Base-by-base conservation (phyloP, 2,113 vertebrate genomes). In the Phaethornis superciliosus region DNA sequence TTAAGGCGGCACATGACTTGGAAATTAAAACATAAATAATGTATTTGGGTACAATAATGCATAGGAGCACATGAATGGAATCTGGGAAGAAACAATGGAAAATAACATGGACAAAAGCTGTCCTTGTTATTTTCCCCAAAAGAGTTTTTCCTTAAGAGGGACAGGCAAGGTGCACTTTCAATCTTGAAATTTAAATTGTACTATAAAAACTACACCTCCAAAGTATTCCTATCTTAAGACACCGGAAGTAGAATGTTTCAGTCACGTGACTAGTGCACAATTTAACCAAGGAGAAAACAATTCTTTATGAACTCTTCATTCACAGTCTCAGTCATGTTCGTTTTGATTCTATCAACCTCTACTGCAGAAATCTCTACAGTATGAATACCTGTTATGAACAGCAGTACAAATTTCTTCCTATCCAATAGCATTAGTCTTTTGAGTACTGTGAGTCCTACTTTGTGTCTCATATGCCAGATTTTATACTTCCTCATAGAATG, bases 311-410 rank as follows among this genome's bases (percentile, higher is more conserved):
- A 70, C 35, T 77, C 12, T 56, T 18, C 4, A 6, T 59, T 86
- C 28, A 62, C 7, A 62, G 13, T 55, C 24, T 68, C 37, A 33
- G 28, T 4, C 28, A 56, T 24, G 2, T 44, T 70, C 47, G 46
- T 49, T 74, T 62, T 65, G 22, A 81, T 51, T 77, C 24, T 15
- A n/a, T 30, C 30, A 82, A n/a, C 2, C 35, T 76, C 67, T 56
- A 56, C 8, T 33, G 11, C 11, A 49, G 17, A 77, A 88, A 55
- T 33, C 4, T 67, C 32, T 60, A 16, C 12, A 30, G 14, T 30
- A 37, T 26, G 13, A 71, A 18, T 7, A 5, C 1, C 0, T 37
- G 49, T n/a, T 21, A 49, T 4, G 2, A 27, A 60, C 4, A 78
- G 68, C 8, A 65, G 23, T 47, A 26, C 32, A 55, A 19, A 17